Percentiles rank a stretch among this genome's conserved stretches.
These are phyloP conservation scores for Asteroscopus sphinx DNA, from an alignment of 2,888 invertebrate genomes.

Conservation along the genomic window DNA sequence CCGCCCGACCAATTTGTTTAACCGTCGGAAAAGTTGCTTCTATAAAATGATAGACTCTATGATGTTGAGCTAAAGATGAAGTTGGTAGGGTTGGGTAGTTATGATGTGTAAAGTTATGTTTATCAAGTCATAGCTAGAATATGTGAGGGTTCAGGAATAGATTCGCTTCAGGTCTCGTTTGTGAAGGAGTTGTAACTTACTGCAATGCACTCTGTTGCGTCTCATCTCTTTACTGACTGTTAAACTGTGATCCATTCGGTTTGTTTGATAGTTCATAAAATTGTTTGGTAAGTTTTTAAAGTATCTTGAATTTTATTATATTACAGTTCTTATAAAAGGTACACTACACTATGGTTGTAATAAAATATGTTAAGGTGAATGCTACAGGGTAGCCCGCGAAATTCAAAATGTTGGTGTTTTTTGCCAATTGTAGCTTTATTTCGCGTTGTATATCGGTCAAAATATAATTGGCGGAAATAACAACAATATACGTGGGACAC, in stretches of 20 bases:
- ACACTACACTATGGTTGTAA: no score
- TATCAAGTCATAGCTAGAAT: constrained; percentile 33
- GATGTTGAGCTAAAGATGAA: not conserved
- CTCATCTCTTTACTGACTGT: constrained; percentile 1
- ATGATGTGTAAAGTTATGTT: constrained; percentile 23
- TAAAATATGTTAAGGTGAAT: no score
- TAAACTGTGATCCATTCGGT: not conserved
- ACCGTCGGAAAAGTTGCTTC: not conserved
- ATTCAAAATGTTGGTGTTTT: no score
- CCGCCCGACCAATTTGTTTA: constrained; percentile 21
- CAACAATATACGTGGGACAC: no score
- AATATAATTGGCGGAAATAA: no score
- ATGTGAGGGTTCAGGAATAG: constrained; percentile 38
- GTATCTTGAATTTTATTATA: no score
- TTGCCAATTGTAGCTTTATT: no score
- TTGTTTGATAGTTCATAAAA: no score
- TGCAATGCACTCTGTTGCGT: constrained; percentile 11
- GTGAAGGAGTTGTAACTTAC: constrained; percentile 13
- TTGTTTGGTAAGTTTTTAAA: no score
- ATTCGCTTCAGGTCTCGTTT: constrained; percentile 26
- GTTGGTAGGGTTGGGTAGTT: constrained; percentile 2
- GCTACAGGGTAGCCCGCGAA: no score
- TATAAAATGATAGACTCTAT: constrained; percentile 28
- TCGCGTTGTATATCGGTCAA: no score
- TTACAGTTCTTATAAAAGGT: no score